Percentiles rank a stretch among this genome's conserved stretches.
phyloP scores from a whole-genome alignment of 2,797 vertebrate genomes.

The Phoxinus dragarum region DNA sequence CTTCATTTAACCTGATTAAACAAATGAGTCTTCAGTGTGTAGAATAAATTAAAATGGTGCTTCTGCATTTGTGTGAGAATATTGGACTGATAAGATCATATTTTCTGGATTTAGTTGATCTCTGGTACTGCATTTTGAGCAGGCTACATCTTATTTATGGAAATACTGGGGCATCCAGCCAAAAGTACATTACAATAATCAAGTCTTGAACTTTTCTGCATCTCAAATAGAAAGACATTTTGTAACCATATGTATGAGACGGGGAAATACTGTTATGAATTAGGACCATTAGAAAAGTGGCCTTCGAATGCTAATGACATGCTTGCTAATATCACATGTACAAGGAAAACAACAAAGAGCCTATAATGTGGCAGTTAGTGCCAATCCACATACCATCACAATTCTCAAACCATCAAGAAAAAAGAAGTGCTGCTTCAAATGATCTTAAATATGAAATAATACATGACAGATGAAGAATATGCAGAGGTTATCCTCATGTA shows the following conservation, averaged over 20 bases:
- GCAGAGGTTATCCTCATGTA: neutral
- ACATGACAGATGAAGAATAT: neutral
- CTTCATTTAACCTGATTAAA: neutral
- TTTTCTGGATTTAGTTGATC: neutral
- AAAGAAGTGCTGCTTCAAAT: neutral
- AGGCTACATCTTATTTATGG: slow-evolving; percentile 14
- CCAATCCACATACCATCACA: neutral
- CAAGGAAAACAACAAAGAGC: neutral
- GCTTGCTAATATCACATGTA: neutral
- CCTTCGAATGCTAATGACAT: neutral
- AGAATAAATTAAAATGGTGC: neutral
- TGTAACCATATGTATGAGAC: neutral
- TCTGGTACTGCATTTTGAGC: slow-evolving; percentile 17
- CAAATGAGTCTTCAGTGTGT: neutral
- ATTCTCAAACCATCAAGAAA: neutral
- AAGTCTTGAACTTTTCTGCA: slow-evolving; percentile 10
- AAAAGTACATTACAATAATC: slow-evolving; percentile 26
- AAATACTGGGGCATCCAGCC: slow-evolving; percentile 2
- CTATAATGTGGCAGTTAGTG: neutral
- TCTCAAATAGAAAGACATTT: slow-evolving; percentile 13
- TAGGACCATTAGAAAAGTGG: neutral
- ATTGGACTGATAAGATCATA: neutral
- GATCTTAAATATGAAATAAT: neutral
- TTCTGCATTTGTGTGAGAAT: slow-evolving; percentile 3
- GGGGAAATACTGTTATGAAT: neutral